Evolutionary conservation across 2,888 invertebrate genomes (phyloP).

Genomic region (Lymantria dispar): DNA sequence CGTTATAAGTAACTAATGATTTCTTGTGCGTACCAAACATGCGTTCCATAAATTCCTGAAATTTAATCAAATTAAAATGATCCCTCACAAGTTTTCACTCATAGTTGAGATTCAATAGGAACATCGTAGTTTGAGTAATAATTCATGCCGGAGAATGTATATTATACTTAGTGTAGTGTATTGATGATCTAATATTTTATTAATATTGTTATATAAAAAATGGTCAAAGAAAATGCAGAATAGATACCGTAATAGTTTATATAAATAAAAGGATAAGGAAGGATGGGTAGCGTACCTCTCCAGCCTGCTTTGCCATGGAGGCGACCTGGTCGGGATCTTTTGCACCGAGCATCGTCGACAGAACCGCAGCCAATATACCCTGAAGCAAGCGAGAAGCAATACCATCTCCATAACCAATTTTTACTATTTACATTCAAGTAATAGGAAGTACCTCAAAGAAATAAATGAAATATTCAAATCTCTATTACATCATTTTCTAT

Average conservation of each 20-base stretch:
- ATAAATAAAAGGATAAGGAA: slow-evolving; percentile 59
- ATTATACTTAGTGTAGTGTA: too few species aligned
- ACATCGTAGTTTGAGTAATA: too few species aligned
- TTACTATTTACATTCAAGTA: slow-evolving; percentile 73
- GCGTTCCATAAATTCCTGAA: too few species aligned
- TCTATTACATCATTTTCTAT: slow-evolving; percentile 6
- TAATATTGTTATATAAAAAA: neutral
- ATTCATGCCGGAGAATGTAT: too few species aligned
- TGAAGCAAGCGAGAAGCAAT: slow-evolving; percentile 86
- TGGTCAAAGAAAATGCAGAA: slow-evolving; percentile 3
- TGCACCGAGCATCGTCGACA: slow-evolving; percentile 94
- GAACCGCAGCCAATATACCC: slow-evolving; percentile 96
- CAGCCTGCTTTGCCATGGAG: slow-evolving; percentile 97
- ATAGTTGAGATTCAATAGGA: too few species aligned
- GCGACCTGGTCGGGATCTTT: slow-evolving; percentile 96
- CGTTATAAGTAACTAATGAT: too few species aligned
- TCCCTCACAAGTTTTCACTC: too few species aligned
- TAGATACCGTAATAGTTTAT: slow-evolving; percentile 5
- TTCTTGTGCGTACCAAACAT: too few species aligned
- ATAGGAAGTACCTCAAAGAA: slow-evolving; percentile 61
- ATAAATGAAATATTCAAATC: neutral
- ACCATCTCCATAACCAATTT: slow-evolving; percentile 79
- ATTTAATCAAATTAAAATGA: too few species aligned
- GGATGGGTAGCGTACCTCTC: slow-evolving; percentile 90
- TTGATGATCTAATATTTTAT: neutral